Percentiles rank a stretch among this genome's conserved stretches.
Conservation (phyloP, 2,797 vertebrate genomes). For the Euthynnus affinis region DNA sequence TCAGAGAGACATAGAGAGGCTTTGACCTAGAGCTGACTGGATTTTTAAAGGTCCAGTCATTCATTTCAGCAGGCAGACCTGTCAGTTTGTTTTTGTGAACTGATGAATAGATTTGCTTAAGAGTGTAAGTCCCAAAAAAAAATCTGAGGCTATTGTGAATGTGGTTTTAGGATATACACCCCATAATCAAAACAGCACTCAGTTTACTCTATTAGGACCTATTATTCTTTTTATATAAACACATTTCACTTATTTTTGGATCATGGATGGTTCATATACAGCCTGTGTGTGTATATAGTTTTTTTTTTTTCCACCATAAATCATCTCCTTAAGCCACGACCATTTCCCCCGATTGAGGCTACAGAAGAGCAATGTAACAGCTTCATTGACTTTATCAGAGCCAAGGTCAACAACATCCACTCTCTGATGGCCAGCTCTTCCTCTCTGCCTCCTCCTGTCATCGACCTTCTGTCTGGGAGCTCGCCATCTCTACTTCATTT, state of each 20-base stretch:
- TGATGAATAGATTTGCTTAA: conserved; percentile 46
- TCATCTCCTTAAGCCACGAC: too few species aligned
- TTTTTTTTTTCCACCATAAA: too few species aligned
- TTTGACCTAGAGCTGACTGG: conserved; percentile 60
- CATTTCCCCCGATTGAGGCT: too few species aligned
- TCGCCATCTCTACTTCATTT: too few species aligned
- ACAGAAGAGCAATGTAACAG: too few species aligned
- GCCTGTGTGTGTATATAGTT: too few species aligned
- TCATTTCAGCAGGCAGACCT: conserved; percentile 42
- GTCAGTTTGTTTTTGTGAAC: conserved; percentile 51
- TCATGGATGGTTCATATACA: background rate
- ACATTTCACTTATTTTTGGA: conserved; percentile 8
- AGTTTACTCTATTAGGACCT: background rate
- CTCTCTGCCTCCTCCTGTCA: too few species aligned
- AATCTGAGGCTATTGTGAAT: conserved; percentile 37
- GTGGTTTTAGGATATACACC: conserved; percentile 27
- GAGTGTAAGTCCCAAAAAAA: conserved; percentile 22
- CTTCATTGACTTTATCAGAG: too few species aligned
- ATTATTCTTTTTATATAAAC: conserved; percentile 20
- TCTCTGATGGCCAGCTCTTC: too few species aligned
- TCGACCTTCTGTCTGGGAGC: too few species aligned
- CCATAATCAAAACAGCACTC: conserved; percentile 38
- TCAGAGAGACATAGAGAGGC: conserved; percentile 42
- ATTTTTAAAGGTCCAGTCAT: conserved; percentile 50
- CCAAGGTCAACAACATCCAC: too few species aligned